Percentiles rank a stretch among this genome's conserved stretches.
These are phyloP conservation scores for Dynastes maya DNA, from an alignment of 2,888 invertebrate genomes.

Conservation along the genomic window DNA sequence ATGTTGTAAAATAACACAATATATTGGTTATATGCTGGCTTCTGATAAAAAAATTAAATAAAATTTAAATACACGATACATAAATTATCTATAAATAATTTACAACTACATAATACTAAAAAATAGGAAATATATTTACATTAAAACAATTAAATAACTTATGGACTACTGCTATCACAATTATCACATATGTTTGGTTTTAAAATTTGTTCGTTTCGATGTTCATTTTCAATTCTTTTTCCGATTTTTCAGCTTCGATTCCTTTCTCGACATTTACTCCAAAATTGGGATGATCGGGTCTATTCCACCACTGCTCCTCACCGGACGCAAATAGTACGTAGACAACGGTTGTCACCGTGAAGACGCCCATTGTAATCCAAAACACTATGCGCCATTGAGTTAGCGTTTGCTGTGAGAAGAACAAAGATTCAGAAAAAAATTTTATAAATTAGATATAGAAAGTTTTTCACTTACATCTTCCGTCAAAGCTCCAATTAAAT, in stretches of 20 bases:
- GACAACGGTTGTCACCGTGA: slow-evolving; percentile 77
- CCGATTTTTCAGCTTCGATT: background rate
- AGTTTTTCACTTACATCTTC: slow-evolving; percentile 68
- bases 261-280: slow-evolving; percentile 40
- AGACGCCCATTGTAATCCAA: slow-evolving; percentile 80
- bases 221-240: background rate
- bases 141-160: slow-evolving; percentile 14
- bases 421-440: background rate
- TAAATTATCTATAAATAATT: slow-evolving; percentile 15
- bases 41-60: background rate
- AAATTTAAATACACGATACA: slow-evolving; percentile 4
- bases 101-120: slow-evolving; percentile 20
- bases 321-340: slow-evolving; percentile 81
- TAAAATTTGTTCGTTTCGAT: background rate
- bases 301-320: slow-evolving; percentile 81
- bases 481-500: slow-evolving; percentile 75
- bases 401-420: slow-evolving; percentile 72
- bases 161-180: slow-evolving; percentile 22
- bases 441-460: background rate
- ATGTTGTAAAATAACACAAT: background rate
- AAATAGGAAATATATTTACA: slow-evolving; percentile 37
- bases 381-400: slow-evolving; percentile 83
- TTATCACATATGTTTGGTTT: background rate
- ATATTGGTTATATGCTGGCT: background rate
- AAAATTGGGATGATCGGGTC: slow-evolving; percentile 45